Conservation (phyloP, 2,888 invertebrate species). For the Drosophila picticornis region DNA sequence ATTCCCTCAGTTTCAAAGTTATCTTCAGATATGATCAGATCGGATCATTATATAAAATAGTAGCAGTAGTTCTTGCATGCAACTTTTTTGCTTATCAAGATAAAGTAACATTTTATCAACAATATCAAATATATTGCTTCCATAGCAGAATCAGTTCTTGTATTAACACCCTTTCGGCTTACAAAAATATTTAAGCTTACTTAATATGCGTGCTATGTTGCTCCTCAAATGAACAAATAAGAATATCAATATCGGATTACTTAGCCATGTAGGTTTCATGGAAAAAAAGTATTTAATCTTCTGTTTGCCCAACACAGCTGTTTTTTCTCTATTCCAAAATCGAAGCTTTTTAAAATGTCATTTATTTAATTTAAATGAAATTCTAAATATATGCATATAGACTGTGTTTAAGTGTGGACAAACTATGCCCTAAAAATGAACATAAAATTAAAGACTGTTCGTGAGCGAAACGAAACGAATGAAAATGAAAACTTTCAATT, state of each 20-base stretch:
- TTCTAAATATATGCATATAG: constrained; percentile 15
- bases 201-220: not conserved
- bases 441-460: constrained; percentile 1
- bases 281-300: too few relatives aligned
- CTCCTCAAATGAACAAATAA: fast-evolving
- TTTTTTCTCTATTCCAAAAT: not conserved
- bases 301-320: too few relatives aligned
- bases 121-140: not conserved
- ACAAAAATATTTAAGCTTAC: not conserved
- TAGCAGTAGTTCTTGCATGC: too few relatives aligned
- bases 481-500: constrained; percentile 62
- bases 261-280: not conserved
- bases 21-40: too few relatives aligned
- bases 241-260: not conserved
- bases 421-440: constrained; percentile 54
- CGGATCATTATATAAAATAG: not conserved
- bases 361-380: constrained; percentile 5
- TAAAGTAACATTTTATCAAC: not conserved
- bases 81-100: too few relatives aligned
- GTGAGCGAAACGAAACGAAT: constrained; percentile 27
- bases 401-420: constrained; percentile 33
- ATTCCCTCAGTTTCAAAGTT: not conserved
- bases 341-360: not conserved
- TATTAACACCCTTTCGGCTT: not conserved
- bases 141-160: not conserved